These are phyloP conservation scores for Hemichromis elongatus DNA, from an alignment of 2,113 vertebrate species.

Conservation along the genomic window DNA sequence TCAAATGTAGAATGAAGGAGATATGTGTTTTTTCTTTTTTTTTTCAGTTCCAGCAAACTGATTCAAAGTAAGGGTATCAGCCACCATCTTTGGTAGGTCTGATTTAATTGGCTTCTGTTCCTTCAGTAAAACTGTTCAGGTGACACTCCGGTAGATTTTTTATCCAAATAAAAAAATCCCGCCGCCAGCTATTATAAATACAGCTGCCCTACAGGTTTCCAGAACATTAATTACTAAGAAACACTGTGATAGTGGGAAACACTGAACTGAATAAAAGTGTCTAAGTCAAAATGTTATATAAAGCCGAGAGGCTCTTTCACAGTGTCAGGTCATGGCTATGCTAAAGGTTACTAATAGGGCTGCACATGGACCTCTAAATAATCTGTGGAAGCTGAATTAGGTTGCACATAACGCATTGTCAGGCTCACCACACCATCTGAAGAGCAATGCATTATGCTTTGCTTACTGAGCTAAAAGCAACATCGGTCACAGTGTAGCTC, in stretches of 20 bases:
- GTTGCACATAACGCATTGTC: neutral
- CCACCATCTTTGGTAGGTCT: neutral
- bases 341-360: neutral
- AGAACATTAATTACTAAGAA: accelerated
- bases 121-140: neutral
- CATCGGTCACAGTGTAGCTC: neutral
- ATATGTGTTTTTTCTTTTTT: no score
- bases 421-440: neutral
- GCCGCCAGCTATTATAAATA: neutral
- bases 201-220: neutral
- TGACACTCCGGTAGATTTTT: neutral
- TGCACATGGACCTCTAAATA: neutral
- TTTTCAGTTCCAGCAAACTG: neutral
- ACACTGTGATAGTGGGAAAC: neutral
- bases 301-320: accelerated
- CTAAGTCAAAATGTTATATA: neutral
- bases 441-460: neutral
- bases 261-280: neutral
- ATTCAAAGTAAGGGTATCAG: no score
- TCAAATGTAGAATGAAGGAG: neutral
- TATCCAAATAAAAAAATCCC: neutral
- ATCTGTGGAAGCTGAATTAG: neutral
- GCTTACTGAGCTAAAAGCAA: neutral
- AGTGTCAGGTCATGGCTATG: neutral
- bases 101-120: neutral